Percentiles rank a stretch among this genome's conserved stretches.
Evolutionary conservation across 2,888 invertebrate genomes (phyloP).

Genomic region (Temnothorax unifasciatus): DNA sequence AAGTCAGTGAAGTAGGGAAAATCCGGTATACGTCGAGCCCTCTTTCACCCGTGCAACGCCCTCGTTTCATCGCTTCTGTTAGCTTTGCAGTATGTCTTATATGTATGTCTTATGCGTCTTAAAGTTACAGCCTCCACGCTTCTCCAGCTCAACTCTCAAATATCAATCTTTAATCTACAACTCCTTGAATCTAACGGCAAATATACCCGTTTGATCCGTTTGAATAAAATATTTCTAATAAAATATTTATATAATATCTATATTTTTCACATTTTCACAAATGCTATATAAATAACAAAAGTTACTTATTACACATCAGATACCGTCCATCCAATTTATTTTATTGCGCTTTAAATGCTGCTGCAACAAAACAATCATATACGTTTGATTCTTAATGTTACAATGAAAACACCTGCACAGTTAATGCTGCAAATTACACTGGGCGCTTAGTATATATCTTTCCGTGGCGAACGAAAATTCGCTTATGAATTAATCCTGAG

Average conservation of each 20-base stretch:
- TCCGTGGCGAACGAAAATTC: conserved; percentile 63
- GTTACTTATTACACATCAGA: neutral
- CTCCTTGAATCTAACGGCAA: neutral
- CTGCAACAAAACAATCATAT: neutral
- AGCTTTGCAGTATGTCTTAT: conserved; percentile 37
- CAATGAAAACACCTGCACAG: conserved; percentile 3
- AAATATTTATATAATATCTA: too few relatives aligned
- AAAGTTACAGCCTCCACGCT: conserved; percentile 25
- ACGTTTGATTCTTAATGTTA: conserved; percentile 36
- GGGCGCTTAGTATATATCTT: conserved; percentile 50
- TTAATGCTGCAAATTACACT: conserved; percentile 48
- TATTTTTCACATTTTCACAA: neutral
- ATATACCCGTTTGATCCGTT: neutral
- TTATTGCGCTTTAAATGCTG: neutral
- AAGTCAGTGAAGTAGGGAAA: conserved; percentile 71
- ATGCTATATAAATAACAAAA: neutral
- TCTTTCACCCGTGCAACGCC: conserved; percentile 66
- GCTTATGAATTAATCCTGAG: conserved; percentile 65
- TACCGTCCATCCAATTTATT: neutral
- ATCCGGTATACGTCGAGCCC: conserved; percentile 68
- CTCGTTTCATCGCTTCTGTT: conserved; percentile 58
- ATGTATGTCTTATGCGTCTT: conserved; percentile 23
- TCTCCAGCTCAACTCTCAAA: neutral
- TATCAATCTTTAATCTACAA: neutral
- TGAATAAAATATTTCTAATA: neutral